Base-by-base conservation (phyloP, 2,797 vertebrate species). In the Chrysocyon brachyurus region DNA sequence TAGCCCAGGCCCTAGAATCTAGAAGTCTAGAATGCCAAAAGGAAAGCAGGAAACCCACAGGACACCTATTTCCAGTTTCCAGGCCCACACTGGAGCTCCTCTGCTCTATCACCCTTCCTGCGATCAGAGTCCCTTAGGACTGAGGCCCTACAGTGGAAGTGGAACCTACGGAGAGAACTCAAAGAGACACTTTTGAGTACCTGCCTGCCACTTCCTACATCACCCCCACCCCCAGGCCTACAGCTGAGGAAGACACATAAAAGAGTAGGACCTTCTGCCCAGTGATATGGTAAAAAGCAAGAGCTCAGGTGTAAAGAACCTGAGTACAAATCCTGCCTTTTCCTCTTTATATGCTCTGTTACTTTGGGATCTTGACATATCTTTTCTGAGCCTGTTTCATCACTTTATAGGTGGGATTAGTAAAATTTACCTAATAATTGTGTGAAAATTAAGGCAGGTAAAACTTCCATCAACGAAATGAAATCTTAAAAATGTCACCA, bases 61-160 rank as follows among this genome's bases (percentile, higher is more conserved):
- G 82, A 97, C 98, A 97, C 31, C 49, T 83, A 40, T 54, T 86
- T 81, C 31, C 15, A 12, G 64, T 79, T 63, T 89, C 36, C 52
- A 61, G 73, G 36, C 28, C 87, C 77, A 68, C 73, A 72, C 7
- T 40, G 46, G 22, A 92, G 15, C 31, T 70, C 40, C 17, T 84
- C 14, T 81, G 33, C n/a, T 40, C 1, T 52, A 54, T 4, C n/a
- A 33, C 28, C 24, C 46, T 94, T 57, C 68, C 68, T 59, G 36
- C 15, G 57, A 57, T 57, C n/a, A 57, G 31, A 21, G 57, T 85
- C 57, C 73, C 72, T 40, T 52, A 15, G 70, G 21, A 59, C 31
- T 86, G 36, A 73, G 33, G 1, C 24, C 78, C 87, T 26, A 52
- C 57, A 52, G 19, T 5, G 15, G 70, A 64, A 63, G 26, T 22